Percentiles rank a stretch among this genome's conserved stretches.
Conservation (phyloP, 1,140 invertebrate genomes). For the Drosophila dunni region DNA sequence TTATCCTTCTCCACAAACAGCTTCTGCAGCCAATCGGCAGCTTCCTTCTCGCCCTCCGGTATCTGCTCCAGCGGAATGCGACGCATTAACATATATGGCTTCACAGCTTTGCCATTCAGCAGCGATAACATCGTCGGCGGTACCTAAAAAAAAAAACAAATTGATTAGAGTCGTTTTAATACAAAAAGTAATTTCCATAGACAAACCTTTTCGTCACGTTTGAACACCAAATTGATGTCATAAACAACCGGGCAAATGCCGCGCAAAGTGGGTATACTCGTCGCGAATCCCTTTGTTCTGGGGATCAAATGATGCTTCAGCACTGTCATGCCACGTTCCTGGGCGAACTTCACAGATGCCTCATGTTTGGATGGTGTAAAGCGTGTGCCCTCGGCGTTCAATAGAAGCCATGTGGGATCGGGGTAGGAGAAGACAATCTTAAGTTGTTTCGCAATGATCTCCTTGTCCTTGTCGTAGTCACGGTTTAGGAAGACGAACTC, state of each 20-base stretch:
- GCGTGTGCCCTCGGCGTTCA: constrained; percentile 98
- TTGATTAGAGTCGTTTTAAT: neutral
- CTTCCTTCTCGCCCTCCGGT: constrained; percentile 91
- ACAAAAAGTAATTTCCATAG: neutral
- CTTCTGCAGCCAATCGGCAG: constrained; percentile 92
- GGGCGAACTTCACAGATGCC: constrained; percentile 94
- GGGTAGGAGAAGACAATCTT: constrained; percentile 93
- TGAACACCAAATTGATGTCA: constrained; percentile 93
- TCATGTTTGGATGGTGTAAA: constrained; percentile 95
- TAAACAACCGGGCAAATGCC: constrained; percentile 93
- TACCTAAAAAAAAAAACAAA: constrained; percentile 72
- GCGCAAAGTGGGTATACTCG: constrained; percentile 89
- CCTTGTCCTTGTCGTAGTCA: constrained; percentile 95
- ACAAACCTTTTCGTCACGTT: constrained; percentile 85
- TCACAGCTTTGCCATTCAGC: constrained; percentile 90
- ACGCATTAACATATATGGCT: constrained; percentile 92
- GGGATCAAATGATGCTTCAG: constrained; percentile 96
- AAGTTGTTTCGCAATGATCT: constrained; percentile 92
- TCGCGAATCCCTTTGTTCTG: constrained; percentile 95
- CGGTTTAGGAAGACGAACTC: constrained; percentile 97
- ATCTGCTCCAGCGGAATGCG: constrained; percentile 92
- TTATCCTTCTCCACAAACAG: constrained; percentile 88
- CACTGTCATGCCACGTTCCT: constrained; percentile 92
- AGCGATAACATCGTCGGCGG: constrained; percentile 93
- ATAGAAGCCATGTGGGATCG: constrained; percentile 93